A percentile compares a stretch with the other conserved stretches of the same genome.
Conservation (phyloP, 2,888 invertebrate genomes). For the Hecatera dysodea region DNA sequence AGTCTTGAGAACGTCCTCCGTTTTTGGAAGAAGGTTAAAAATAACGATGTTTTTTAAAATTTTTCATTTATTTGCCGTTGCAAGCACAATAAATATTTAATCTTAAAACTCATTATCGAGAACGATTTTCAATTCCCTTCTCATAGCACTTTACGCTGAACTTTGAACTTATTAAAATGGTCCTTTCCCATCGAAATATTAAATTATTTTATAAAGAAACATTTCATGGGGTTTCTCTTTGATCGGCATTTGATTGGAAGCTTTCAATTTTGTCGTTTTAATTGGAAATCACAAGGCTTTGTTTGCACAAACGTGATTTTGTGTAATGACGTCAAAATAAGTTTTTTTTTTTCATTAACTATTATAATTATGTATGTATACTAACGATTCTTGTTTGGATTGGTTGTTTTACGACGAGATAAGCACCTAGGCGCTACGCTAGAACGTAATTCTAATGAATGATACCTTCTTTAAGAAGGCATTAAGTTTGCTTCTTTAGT, state of each 20-base stretch:
- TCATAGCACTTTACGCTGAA: background rate
- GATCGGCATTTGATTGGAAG: constrained; percentile 11
- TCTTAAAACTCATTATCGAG: constrained; percentile 1
- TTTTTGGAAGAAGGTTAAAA: no score
- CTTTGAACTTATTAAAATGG: constrained; percentile 23
- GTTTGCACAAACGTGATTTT: constrained; percentile 20
- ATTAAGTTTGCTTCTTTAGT: no score
- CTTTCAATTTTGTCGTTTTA: constrained; percentile 8
- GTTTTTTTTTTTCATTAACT: background rate
- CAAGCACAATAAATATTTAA: constrained; percentile 20
- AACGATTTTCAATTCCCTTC: constrained; percentile 27
- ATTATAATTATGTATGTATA: no score
- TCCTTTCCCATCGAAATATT: background rate
- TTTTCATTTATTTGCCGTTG: background rate
- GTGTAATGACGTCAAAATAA: background rate
- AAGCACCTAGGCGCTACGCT: no score
- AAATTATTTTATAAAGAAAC: constrained; percentile 1
- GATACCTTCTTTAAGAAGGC: no score
- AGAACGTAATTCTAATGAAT: no score
- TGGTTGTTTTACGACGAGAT: no score
- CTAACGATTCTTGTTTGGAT: no score
- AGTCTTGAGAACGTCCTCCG: no score
- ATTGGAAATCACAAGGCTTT: constrained; percentile 7
- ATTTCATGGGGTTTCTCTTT: constrained; percentile 12
- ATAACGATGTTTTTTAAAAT: background rate